Percentiles rank a stretch among this genome's conserved stretches.
Conservation (phyloP, 1,140 invertebrate genomes). For the Cherax quadricarinatus region DNA sequence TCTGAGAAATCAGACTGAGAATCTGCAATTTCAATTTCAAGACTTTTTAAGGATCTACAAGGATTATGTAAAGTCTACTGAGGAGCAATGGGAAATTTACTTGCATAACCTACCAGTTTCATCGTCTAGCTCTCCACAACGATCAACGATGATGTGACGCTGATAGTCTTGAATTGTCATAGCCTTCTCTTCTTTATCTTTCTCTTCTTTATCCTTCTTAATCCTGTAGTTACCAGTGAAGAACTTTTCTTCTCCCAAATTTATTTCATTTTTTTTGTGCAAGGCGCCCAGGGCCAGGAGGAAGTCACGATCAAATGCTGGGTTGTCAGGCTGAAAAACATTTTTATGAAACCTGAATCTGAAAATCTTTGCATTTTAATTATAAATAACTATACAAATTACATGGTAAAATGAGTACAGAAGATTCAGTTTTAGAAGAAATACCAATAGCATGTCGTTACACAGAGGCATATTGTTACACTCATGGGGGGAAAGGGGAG, state of each 20-base stretch:
- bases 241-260: constrained; percentile 19
- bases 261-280: constrained; percentile 18
- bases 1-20: no score
- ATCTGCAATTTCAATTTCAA: constrained; percentile 1
- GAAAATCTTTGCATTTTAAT: no score
- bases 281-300: constrained; percentile 32
- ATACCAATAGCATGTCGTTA: no score
- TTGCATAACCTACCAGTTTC: constrained; percentile 79
- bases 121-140: constrained; percentile 81
- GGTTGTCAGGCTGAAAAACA: constrained; percentile 48
- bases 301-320: constrained; percentile 52
- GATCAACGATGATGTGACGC: constrained; percentile 85
- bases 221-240: constrained; percentile 49
- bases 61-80: no score
- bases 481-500: no score
- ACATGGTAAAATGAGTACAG: no score
- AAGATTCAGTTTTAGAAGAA: no score
- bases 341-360: not conserved
- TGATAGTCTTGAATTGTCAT: constrained; percentile 89
- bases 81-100: not conserved
- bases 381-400: no score
- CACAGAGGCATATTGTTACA: no score
- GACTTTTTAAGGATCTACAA: not conserved
- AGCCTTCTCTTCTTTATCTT: constrained; percentile 79
- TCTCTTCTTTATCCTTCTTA: constrained; percentile 51